These are phyloP conservation scores for Cremastinae sp. DNA, from an alignment of 2,888 invertebrate genomes.

Conservation along the genomic window DNA sequence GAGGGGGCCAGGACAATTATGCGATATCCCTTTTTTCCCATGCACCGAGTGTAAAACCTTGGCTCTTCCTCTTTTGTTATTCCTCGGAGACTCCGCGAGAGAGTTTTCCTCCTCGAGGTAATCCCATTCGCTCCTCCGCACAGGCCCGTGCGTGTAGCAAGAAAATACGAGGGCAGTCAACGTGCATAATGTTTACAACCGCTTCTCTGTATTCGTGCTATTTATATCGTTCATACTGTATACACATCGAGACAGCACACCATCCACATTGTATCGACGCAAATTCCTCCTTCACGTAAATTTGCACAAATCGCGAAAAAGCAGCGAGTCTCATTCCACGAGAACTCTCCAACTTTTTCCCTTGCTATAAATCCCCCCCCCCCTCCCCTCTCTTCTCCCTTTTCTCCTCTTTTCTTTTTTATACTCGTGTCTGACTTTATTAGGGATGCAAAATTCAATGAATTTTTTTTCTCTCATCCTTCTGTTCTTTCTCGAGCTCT, in stretches of 20 bases:
- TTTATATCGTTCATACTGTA: not conserved
- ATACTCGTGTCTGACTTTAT: not conserved
- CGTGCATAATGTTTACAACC: not conserved
- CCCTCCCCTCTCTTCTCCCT: too few species aligned
- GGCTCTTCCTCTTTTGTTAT: constrained; percentile 33
- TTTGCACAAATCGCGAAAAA: too few species aligned
- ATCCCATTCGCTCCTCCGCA: constrained; percentile 24
- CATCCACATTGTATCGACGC: too few species aligned
- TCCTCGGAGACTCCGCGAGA: constrained; percentile 29
- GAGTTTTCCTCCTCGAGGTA: constrained; percentile 40
- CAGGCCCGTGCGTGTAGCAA: constrained; percentile 11
- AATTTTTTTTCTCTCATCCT: not conserved
- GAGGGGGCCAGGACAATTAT: constrained; percentile 34
- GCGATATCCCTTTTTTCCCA: constrained; percentile 28
- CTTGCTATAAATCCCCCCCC: not conserved
- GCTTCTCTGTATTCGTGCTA: constrained; percentile 4
- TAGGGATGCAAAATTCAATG: not conserved
- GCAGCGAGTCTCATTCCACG: constrained; percentile 11
- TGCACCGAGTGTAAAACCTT: constrained; percentile 5
- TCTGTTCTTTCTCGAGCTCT: not conserved
- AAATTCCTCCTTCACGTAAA: too few species aligned
- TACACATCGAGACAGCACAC: not conserved
- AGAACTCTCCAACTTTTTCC: not conserved
- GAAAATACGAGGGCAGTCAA: constrained; percentile 29
- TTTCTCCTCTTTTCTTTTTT: too few species aligned